phyloP scores from a whole-genome alignment of 2,113 vertebrate genomes.

The Centropus bengalensis region DNA sequence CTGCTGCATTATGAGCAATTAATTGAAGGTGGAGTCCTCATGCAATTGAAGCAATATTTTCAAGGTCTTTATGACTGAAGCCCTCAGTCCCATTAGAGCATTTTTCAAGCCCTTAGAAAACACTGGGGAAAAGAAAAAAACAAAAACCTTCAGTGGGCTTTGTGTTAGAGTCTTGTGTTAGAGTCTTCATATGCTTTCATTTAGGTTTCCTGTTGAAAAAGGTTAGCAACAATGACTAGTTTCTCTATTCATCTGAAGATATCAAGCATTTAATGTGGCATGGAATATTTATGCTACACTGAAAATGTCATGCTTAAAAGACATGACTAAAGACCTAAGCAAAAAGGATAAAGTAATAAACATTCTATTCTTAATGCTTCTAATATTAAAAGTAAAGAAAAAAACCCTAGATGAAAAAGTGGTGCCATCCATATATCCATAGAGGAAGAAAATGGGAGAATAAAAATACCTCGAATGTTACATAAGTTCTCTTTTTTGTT shows the following conservation, averaged over 20 bases:
- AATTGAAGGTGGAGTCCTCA: not conserved
- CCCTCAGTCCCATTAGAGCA: not conserved
- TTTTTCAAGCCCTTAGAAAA: not conserved
- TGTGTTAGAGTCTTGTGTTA: not conserved
- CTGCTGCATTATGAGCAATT: not conserved
- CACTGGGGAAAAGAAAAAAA: not conserved
- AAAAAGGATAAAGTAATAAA: not conserved
- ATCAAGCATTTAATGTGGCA: not conserved
- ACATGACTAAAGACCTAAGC: not conserved
- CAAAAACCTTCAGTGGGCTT: not conserved
- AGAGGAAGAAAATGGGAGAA: not conserved
- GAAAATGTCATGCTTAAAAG: not conserved
- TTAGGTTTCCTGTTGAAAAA: not conserved
- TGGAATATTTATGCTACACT: not conserved
- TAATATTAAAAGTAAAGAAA: not conserved
- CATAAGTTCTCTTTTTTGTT: not conserved
- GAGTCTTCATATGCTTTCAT: not conserved
- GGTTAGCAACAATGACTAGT: not conserved
- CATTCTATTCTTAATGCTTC: not conserved
- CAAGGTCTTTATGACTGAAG: not conserved
- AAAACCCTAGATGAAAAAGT: not conserved
- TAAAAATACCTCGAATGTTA: not conserved
- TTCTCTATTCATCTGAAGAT: not conserved
- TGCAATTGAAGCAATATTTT: not conserved
- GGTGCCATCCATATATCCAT: not conserved